Evolutionary conservation across 2,113 vertebrate genomes (phyloP), one percentile per base, ranked within the genome.

Genomic region (Aegithalos caudatus): DNA sequence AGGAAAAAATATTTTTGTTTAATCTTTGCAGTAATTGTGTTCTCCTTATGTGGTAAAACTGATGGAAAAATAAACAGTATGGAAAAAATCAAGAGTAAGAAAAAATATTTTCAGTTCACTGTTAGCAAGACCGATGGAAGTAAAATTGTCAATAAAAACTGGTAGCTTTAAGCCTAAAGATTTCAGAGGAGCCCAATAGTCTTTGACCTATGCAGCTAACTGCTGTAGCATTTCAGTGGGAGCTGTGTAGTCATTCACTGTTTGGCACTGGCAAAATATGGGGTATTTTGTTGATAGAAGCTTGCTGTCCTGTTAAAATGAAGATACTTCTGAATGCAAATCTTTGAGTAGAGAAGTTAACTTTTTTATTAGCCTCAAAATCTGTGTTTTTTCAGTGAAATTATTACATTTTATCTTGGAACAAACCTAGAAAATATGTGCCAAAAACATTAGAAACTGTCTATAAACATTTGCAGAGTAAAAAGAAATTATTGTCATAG

Each of bases 391-490:
- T 58, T 87, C 70, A 79, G 65, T 48, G 53, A 95, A 94, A 72
- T 93, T 72, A 88, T 54, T 90, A 24, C 53, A 77, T 95, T 92
- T 92, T 87, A 82, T 37, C 47, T 92, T 97, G 94, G 89, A 95
- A 81, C 37, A 91, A 91, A 88, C 8, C 27, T 77, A n/a, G 38
- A 90, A 92, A 91, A 88, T 47, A 73, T 2, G 1, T 0, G 22
- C 94, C 84, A 96, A 95, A 94, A 90, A 2, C 50, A 93, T 90
- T 82, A 91, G 78, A 90, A 95, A 58, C 54, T 86, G 11, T 44
- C 51, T 62, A 69, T 80, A 95, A 97, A 92, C 82, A 91, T 85
- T 90, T 90, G 28, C 44, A 90, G 83, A 79, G 53, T 60, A 83
- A 90, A 93, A 92, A 85, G 79, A 71, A 88, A 56, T 92, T 88